A percentile compares a stretch with the other conserved stretches of the same genome.
phyloP scores from a whole-genome alignment of 1,140 invertebrate genomes.

The Calosoma granatense region DNA sequence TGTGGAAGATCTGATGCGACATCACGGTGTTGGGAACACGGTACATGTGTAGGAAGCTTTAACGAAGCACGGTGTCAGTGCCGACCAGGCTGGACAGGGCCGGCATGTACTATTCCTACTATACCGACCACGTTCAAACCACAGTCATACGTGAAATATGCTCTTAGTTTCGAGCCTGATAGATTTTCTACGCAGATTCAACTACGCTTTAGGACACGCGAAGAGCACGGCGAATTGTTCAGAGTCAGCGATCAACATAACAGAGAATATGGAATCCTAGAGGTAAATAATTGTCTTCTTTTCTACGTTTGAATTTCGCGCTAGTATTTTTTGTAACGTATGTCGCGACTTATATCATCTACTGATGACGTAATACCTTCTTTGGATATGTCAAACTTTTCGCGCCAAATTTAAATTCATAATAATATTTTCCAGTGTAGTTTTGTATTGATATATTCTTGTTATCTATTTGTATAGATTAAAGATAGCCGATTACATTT shows the following conservation, averaged over 20 bases:
- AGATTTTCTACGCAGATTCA: constrained; percentile 87
- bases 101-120: constrained; percentile 72
- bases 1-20: constrained; percentile 73
- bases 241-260: constrained; percentile 89
- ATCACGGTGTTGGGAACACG: constrained; percentile 80
- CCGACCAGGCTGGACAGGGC: constrained; percentile 83
- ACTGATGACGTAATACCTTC: too few species aligned
- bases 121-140: constrained; percentile 81
- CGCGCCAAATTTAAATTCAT: too few species aligned
- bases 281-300: constrained; percentile 50
- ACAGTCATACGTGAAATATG: constrained; percentile 92
- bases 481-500: constrained; percentile 84
- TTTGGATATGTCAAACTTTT: too few species aligned
- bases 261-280: constrained; percentile 87
- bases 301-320: too few species aligned
- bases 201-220: constrained; percentile 82
- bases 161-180: constrained; percentile 86
- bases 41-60: constrained; percentile 85
- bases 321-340: too few species aligned
- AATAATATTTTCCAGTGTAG: too few species aligned
- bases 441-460: constrained; percentile 14
- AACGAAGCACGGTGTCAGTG: constrained; percentile 84
- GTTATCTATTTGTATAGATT: too few species aligned
- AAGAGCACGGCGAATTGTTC: constrained; percentile 85
- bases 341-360: too few species aligned